Evolutionary conservation across 2,113 vertebrate species (phyloP).

Genomic region (Pelobates fuscus): DNA sequence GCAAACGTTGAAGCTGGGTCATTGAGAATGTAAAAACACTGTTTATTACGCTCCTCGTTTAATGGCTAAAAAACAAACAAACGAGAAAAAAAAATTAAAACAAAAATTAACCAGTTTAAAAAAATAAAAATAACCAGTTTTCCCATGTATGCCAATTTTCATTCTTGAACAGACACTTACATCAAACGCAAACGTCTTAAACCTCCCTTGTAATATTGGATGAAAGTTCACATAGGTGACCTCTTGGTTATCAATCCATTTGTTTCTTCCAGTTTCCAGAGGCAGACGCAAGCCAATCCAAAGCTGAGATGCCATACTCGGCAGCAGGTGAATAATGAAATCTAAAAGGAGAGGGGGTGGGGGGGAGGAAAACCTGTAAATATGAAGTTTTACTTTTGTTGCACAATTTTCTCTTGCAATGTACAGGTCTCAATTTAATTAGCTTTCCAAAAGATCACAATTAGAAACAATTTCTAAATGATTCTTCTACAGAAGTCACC

Average conservation of each 20-base stretch:
- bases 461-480: too few relatives aligned
- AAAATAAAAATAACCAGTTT: neutral
- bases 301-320: conserved; percentile 59
- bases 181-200: conserved; percentile 65
- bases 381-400: too few relatives aligned
- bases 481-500: too few relatives aligned
- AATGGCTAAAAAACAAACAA: conserved; percentile 64
- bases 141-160: neutral
- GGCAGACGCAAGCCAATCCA: conserved; percentile 87
- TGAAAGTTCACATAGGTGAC: conserved; percentile 83
- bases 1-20: conserved; percentile 74
- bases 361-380: too few relatives aligned
- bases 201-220: conserved; percentile 76
- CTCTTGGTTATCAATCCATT: conserved; percentile 77
- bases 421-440: too few relatives aligned
- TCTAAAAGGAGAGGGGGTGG: conserved; percentile 77
- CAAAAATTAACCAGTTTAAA: neutral
- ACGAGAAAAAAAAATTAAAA: neutral
- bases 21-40: conserved; percentile 81
- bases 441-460: too few relatives aligned
- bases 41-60: conserved; percentile 69
- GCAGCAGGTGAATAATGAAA: conserved; percentile 85
- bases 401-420: too few relatives aligned
- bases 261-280: conserved; percentile 54
- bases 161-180: conserved; percentile 67